Percentiles rank a stretch among this genome's conserved stretches.
Evolutionary conservation across 1,140 invertebrate species (phyloP).

Genomic region (Dysdera silvatica): DNA sequence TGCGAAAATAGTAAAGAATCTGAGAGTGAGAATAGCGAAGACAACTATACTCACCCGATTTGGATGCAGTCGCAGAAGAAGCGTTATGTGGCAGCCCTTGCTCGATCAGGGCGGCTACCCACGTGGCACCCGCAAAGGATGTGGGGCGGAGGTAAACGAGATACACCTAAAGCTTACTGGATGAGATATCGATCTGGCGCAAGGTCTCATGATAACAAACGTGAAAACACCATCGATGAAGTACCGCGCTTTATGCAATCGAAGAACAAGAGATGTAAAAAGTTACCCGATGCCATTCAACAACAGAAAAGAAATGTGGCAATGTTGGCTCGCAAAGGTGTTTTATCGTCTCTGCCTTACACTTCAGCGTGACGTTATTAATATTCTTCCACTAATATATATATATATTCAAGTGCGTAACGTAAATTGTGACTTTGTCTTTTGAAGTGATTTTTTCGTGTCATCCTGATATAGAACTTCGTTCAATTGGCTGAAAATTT

Average conservation of each 20-base stretch:
- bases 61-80: slow-evolving; percentile 2
- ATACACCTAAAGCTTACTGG: slow-evolving; percentile 5
- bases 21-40: not conserved
- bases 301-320: not conserved
- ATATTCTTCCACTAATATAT: too few relatives aligned
- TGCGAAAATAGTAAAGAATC: not conserved
- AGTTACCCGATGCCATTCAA: not conserved
- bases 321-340: not conserved
- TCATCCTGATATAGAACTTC: too few relatives aligned
- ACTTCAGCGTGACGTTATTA: too few relatives aligned
- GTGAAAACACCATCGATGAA: slow-evolving; percentile 9
- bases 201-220: not conserved
- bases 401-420: too few relatives aligned
- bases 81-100: slow-evolving; percentile 23
- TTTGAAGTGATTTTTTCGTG: too few relatives aligned
- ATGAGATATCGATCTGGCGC: not conserved
- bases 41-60: not conserved
- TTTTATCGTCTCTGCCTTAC: not conserved
- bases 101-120: slow-evolving; percentile 16
- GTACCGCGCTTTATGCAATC: too few relatives aligned
- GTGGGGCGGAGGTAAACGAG: slow-evolving; percentile 17
- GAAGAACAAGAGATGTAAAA: slow-evolving; percentile 10
- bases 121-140: slow-evolving; percentile 23
- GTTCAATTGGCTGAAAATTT: too few relatives aligned
- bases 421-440: too few relatives aligned